Base-by-base conservation (phyloP, 2,797 vertebrate genomes). In the Lepilemur ruficaudatus region DNA sequence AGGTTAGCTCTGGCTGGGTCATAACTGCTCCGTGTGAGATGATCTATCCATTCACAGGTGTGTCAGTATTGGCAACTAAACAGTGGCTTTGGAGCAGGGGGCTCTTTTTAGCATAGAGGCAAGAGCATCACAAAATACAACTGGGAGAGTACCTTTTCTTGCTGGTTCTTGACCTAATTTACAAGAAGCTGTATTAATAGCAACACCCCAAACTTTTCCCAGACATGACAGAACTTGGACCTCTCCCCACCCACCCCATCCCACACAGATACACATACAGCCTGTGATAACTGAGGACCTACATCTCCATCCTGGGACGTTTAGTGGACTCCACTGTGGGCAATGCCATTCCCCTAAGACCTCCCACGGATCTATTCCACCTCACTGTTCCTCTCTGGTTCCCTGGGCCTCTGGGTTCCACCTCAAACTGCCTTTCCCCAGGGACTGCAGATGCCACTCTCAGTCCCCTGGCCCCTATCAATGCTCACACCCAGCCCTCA, bases 41-140 rank as follows among this genome's bases (percentile, higher is more conserved):
- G 25, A 70, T 48, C 85, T 17, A 41, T 35, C 50, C 72, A 78
- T 38, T 72, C 30, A 30, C 0, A 78, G 50, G 7, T 63, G 46
- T 43, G n/a, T 88, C 41, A 73, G 18, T 46, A 73, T 22, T 32
- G 43, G 35, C 50, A 73, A 78, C 48, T 48, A 6, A 25, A 59
- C 0, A 85, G 48, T 35, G 50, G 50, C 38, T 79, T 14, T 63
- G 15, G 76, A 7, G 63, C 4, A 67, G 63, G 17, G 46, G 30
- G 38, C 30, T 94, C 43, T 63, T 92, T 38, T 75, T 83, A 96
- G 35, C 7, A 84, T 2, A 81, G 30, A 70, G 48, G 35, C 52
- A 73, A 85, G 25, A 63, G 46, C 3, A 57, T 89, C 46, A 82
- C 11, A 69, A 72, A 86, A 50, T 22, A 72, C 72, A 81, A 91